Evolutionary conservation across 2,113 vertebrate genomes (phyloP), one percentile per base, ranked within the genome.

Genomic region (Triplophysa siluroides): DNA sequence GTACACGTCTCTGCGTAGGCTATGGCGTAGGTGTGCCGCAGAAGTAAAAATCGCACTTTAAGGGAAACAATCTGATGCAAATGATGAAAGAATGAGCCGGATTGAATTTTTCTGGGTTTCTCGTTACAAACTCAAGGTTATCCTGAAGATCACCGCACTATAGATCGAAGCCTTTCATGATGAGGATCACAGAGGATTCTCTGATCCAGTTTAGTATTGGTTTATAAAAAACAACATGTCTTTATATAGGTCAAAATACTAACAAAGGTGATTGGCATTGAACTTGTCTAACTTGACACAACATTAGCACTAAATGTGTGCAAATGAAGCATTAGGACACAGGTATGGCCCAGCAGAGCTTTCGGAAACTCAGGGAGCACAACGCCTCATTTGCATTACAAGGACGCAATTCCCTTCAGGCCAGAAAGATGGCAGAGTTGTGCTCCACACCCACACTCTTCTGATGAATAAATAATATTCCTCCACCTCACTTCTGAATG

Each of bases 381-480:
- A 38, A 65, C 50, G 54, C 79, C 76, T 86, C 52, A 84, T 84
- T 66, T 83, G 41, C 78, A 83, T 90, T 86, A 89, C 83, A 90
- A 88, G 88, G 79, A 62, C 63, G 88, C 69, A 10, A 68, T 23
- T 83, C 85, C 86, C 79, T 84, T 81, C 84, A 84, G 73, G 86
- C 56, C 83, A 90, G 64, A 83, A 78, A 83, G 71, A 83, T 88
- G 83, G 70, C 67, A 77, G 73, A 56, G 83, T 86, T 76, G 56
- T 85, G 66, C 78, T 84, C 84, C 78, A 87, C 89, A 84, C 81
- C 84, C 77, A 61, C 10, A 78, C 84, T 89, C 26, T 88, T 86
- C 89, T 88, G 81, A 89, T 90, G 81, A 90, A 92, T 89, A 86
- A 85, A 86, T 90, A 91, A 88, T 80, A 81, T 60, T 74, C 41